Conservation (phyloP, 2,797 vertebrate species). For the Microctenopoma steveboyesi region DNA sequence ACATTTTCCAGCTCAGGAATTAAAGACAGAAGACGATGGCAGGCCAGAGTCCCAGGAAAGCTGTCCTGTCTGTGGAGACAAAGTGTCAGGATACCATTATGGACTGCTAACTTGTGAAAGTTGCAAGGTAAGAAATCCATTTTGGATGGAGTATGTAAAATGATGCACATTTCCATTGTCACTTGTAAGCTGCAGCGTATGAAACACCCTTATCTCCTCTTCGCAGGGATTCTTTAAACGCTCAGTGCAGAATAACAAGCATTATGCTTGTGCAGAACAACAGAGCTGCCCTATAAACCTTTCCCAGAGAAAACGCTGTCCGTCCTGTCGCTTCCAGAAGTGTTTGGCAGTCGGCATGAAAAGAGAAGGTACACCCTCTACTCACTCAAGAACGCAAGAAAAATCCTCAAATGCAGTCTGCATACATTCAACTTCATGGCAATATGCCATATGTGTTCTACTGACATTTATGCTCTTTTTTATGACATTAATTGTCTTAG, state of each 20-base stretch:
- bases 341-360: slow-evolving; percentile 88
- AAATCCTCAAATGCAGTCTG: not conserved
- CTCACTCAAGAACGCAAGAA: not conserved
- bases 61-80: slow-evolving; percentile 86
- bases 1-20: slow-evolving; percentile 69
- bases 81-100: slow-evolving; percentile 88
- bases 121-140: slow-evolving; percentile 80
- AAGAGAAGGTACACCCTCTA: slow-evolving; percentile 78
- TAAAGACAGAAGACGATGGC: slow-evolving; percentile 63
- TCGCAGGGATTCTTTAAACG: slow-evolving; percentile 86
- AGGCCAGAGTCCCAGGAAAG: slow-evolving; percentile 61
- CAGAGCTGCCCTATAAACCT: slow-evolving; percentile 84
- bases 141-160: not conserved
- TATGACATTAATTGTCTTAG: slow-evolving; percentile 56
- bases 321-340: slow-evolving; percentile 87
- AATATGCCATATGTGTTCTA: slow-evolving; percentile 15
- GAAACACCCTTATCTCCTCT: not conserved
- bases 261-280: slow-evolving; percentile 83
- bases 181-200: too few species aligned
- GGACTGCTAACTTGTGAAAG: slow-evolving; percentile 88
- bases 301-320: slow-evolving; percentile 86
- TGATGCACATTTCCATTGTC: too few species aligned
- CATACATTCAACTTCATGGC: slow-evolving; percentile 5
- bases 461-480: slow-evolving; percentile 24
- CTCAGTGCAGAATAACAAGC: slow-evolving; percentile 87